Conservation (phyloP, 2,888 invertebrate species). For the Rhaphigaster nebulosa region DNA sequence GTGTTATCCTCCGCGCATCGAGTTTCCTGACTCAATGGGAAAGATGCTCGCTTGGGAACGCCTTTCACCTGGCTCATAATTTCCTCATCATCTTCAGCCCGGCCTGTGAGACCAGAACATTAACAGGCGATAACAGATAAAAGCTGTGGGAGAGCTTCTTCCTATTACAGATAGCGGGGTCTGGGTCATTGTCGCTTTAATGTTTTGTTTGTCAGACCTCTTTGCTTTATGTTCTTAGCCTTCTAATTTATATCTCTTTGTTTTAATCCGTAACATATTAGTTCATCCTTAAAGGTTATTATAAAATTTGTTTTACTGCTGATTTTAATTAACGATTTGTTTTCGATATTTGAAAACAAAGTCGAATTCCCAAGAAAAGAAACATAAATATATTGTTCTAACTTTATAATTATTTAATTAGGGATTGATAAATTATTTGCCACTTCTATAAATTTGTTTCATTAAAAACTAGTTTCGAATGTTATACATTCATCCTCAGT, state of each 20-base stretch:
- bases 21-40: background rate
- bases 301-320: background rate
- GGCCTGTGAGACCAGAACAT: background rate
- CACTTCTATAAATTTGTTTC: too few relatives aligned
- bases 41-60: background rate
- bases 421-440: too few relatives aligned
- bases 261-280: background rate
- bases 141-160: background rate
- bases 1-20: too few relatives aligned
- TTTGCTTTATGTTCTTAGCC: background rate
- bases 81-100: background rate
- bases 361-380: too few relatives aligned
- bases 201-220: background rate
- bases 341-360: too few relatives aligned
- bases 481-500: too few relatives aligned
- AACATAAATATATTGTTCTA: too few relatives aligned
- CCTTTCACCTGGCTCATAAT: background rate
- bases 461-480: too few relatives aligned
- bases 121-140: constrained; percentile 15
- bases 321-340: too few relatives aligned
- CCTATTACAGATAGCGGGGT: background rate
- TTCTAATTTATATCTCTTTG: background rate
- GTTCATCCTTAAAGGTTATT: background rate
- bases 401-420: too few relatives aligned
- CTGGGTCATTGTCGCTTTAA: constrained; percentile 26